Conservation (phyloP, 1,140 invertebrate species). For the Diorhabda carinulata region DNA sequence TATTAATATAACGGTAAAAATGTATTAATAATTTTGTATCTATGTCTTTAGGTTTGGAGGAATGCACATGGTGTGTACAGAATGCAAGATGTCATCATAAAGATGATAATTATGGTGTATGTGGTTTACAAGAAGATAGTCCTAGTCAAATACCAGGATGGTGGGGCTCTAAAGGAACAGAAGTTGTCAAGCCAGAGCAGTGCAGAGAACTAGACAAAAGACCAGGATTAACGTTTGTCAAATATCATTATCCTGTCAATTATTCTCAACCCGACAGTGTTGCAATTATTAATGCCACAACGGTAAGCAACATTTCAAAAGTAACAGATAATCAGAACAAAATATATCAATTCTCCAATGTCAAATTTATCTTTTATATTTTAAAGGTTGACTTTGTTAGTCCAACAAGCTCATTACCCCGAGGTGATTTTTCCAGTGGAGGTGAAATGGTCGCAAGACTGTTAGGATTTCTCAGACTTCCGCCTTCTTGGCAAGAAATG, state of each 20-base stretch:
- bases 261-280: slow-evolving; percentile 81
- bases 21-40: not conserved
- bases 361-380: not conserved
- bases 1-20: not conserved
- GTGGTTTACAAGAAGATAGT: slow-evolving; percentile 69
- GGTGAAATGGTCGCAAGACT: slow-evolving; percentile 72
- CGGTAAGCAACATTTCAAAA: slow-evolving; percentile 40
- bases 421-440: slow-evolving; percentile 52
- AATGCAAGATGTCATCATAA: slow-evolving; percentile 85
- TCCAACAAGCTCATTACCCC: slow-evolving; percentile 57
- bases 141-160: slow-evolving; percentile 75
- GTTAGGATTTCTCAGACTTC: slow-evolving; percentile 75
- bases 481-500: slow-evolving; percentile 66
- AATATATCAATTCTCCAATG: too few species aligned
- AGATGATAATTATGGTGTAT: slow-evolving; percentile 80
- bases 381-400: slow-evolving; percentile 65
- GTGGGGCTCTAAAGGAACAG: slow-evolving; percentile 82
- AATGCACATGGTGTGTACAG: slow-evolving; percentile 91
- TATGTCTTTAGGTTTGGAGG: slow-evolving; percentile 53
- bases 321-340: too few species aligned
- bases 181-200: slow-evolving; percentile 70
- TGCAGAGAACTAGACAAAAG: slow-evolving; percentile 76
- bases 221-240: slow-evolving; percentile 83
- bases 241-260: slow-evolving; percentile 82
- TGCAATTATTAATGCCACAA: slow-evolving; percentile 78